Evolutionary conservation across 2,888 invertebrate species (phyloP), one percentile per base, ranked within the genome.

Genomic region (Oeneis ivallda): DNA sequence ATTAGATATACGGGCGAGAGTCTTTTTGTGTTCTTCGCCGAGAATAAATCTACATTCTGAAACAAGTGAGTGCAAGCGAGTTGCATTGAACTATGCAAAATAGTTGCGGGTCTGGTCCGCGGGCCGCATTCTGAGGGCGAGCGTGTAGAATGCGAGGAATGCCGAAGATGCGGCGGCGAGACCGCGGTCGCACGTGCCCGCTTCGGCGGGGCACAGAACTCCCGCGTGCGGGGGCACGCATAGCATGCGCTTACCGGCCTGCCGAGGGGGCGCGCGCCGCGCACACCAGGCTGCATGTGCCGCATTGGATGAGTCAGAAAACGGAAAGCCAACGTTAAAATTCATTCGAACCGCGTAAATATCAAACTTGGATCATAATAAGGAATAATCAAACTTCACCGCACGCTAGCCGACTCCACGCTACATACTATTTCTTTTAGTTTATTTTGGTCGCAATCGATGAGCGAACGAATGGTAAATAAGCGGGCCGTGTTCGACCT

Each of bases 251-350:
- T 87, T 87, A 86, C 86, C 86, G 76, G 81, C 74, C 75, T 78
- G 84, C 69, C 84, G 86, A 67, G 80, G 73, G 70, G 82, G 74
- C 73, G 77, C 82, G 74, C 84, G 86, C 52, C 85, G 84, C 78
- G 81, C 77, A 76, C 86, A 86, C 88, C 85, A 86, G 79, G 84
- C 87, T 86, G 86, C 82, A 74, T 81, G 80, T 79, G 79, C 81
- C 83, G 84, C 83, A 81, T 86, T 88, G 89, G 88, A 90, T 89
- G 89, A 89, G 91, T 91, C 90, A 91, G 89, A 87, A 85, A 85
- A 83, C 79, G 80, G 82, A 85, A 86, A 80, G 70, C 70, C 74
- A 79, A 74, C 74, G 79, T 86, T 86, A 85, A 83, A 84, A 82
- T 74, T 79, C 74, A 75, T 75, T 75, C 72, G 67, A 73, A 78